Evolutionary conservation across 2,888 invertebrate species (phyloP), one percentile per base, ranked within the genome.

Genomic region (Neoitamus cyanurus): DNA sequence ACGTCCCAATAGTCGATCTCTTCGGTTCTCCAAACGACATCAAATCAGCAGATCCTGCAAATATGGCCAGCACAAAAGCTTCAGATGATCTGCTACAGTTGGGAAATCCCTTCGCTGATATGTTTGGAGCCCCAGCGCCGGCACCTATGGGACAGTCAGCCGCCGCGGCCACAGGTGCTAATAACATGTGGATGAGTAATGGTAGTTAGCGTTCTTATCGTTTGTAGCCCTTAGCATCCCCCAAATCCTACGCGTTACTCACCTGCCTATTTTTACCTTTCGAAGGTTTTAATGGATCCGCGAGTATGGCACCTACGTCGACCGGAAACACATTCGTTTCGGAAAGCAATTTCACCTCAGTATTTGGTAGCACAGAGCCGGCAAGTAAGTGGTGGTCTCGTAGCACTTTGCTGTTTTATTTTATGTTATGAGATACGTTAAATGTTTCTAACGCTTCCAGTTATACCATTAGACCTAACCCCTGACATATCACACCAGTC

Each of bases 21-120:
- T 96, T 97, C 90, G 94, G 95, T 36, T 92, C 94, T 0, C 92
- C 93, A 4, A 91, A 89, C 86, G 90, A 89, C 87, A 88, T 89
- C 85, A 90, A 88, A 87, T 88, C 88, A 87, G 89, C 88, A 87
- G 89, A 89, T 86, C 90, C 91, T 13, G 90, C 91, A 0, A 92
- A 92, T 84, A 88, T 89, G 3, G 88, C 89, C 13, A 88, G 89
- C n/a, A 90, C 91, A 86, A 96, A 95, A 91, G 96, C 97, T 28
- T 97, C 97, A 13, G 98, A 98, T 89, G 97, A 98, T 92, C 92
- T 98, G 87, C 93, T 98, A 83, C 95, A 97, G 88, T 93, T 98
- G 87, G 96, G 96, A 70, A 98, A 98, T 92, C 98, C 98, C 9
- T 98, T 98, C 90, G 96, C 97, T 46, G 96, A 97, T 89, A 95